Base-by-base conservation (phyloP, 2,797 vertebrate species). In the Delichon dasypus region DNA sequence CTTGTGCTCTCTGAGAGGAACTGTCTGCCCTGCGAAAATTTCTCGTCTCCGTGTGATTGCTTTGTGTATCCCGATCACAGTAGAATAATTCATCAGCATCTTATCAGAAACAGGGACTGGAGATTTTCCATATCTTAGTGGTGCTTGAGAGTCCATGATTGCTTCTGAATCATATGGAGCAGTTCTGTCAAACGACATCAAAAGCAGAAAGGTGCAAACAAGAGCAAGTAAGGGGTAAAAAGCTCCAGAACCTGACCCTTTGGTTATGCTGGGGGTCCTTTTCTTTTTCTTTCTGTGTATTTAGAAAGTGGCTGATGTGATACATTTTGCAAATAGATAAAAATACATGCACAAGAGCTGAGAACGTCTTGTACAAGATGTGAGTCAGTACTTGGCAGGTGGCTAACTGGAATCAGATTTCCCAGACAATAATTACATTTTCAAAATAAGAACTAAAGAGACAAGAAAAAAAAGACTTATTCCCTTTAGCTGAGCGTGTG, bases 351-450 rank as follows among this genome's bases (percentile, higher is more conserved):
- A 85, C 27, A 73, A 82, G 55, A 88, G 30, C 67, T 73, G 55
- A 62, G 93, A 94, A 95, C 94, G 90, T 95, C 71, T 86, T 94
- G 95, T 93, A 85, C 93, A 85, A 95, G 83, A 90, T 93, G 53
- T 95, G 95, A 96, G 86, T 95, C 95, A 90, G 42, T 57, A 36
- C 64, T 96, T 96, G 95, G 92, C 92, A 92, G 86, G 86, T 95
- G 74, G 11, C 20, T 85, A 64, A 62, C 5, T 3, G 57, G 64
- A 94, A 71, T 96, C 90, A 95, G 84, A 92, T 93, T 96, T 94
- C 94, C 86, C 92, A 95, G 88, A 89, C 86, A 93, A 95, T 64
- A 92, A 94, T 51, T 68, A 48, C 20, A 45, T 87, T 94, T 87
- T 86, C 42, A 57, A 93, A 94, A 83, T 55, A 88, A n/a, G 44